Conservation (phyloP, 2,888 invertebrate species). For the Malthinus flaveolus region DNA sequence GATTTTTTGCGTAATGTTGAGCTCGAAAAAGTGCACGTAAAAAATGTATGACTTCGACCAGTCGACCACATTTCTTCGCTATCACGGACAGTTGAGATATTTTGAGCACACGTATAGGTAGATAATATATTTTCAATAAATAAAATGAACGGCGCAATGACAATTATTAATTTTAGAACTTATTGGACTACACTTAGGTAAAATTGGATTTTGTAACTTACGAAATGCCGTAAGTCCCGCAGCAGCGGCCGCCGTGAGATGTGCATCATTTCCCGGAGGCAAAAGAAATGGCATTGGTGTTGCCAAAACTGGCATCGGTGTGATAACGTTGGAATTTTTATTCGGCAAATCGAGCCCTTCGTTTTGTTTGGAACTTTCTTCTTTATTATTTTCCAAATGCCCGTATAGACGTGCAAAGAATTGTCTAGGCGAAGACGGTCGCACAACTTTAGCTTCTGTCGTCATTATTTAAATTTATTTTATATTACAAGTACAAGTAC, state of each 20-base stretch:
- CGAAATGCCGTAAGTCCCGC: slow-evolving; percentile 58
- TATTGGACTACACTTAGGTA: too few species aligned
- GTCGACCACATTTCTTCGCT: too few species aligned
- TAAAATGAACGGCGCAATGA: too few species aligned
- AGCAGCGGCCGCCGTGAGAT: slow-evolving; percentile 61
- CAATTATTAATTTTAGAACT: too few species aligned
- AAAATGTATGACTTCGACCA: too few species aligned
- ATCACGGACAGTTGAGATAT: too few species aligned
- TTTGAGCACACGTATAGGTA: too few species aligned
- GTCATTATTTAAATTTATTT: slow-evolving; percentile 18
- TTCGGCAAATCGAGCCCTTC: slow-evolving; percentile 5
- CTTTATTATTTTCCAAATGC: slow-evolving; percentile 62
- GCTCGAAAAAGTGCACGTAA: too few species aligned
- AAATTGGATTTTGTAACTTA: slow-evolving; percentile 43
- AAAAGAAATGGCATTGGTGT: slow-evolving; percentile 49
- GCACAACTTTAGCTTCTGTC: slow-evolving; percentile 41
- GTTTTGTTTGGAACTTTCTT: slow-evolving; percentile 23
- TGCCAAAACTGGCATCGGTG: slow-evolving; percentile 49
- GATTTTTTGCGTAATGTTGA: too few species aligned
- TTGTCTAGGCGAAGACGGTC: slow-evolving; percentile 76
- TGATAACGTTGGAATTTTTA: slow-evolving; percentile 36
- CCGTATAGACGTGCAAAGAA: slow-evolving; percentile 82
- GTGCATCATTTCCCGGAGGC: slow-evolving; percentile 47
- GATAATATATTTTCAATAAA: too few species aligned
- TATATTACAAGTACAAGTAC: background rate